phyloP scores from a whole-genome alignment of 1,140 invertebrate species.

The Ectropis grisescens region DNA sequence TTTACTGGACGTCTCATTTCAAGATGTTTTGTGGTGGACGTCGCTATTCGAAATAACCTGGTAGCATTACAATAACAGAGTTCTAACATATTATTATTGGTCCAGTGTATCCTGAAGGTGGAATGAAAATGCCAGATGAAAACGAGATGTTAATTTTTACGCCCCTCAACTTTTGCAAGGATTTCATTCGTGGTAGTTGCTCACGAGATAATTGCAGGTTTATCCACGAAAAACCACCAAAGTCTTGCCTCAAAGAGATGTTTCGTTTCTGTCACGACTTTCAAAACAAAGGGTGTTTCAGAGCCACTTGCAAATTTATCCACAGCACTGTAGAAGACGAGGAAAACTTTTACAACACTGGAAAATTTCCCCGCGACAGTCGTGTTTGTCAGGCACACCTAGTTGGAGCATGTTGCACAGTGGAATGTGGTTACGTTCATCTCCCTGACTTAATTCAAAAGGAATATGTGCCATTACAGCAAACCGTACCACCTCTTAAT shows the following conservation, averaged over 20 bases:
- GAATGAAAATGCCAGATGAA: constrained; percentile 31
- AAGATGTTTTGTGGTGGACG: too few species aligned
- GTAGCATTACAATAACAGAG: too few species aligned
- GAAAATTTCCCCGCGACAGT: constrained; percentile 35
- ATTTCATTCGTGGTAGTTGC: constrained; percentile 51
- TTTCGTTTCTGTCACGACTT: constrained; percentile 60
- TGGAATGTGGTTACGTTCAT: constrained; percentile 43
- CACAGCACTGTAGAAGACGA: constrained; percentile 46
- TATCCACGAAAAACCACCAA: constrained; percentile 49
- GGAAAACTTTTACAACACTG: constrained; percentile 45
- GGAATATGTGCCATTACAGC: too few species aligned
- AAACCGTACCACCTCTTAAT: too few species aligned
- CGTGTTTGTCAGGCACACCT: constrained; percentile 40
- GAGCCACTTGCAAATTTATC: constrained; percentile 52
- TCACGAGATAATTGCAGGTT: constrained; percentile 48
- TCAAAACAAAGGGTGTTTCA: constrained; percentile 60
- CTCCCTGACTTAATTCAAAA: constrained; percentile 27
- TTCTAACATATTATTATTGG: not conserved
- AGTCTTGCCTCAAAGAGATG: constrained; percentile 39
- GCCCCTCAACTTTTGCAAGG: constrained; percentile 40
- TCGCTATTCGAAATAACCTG: too few species aligned
- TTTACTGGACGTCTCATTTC: too few species aligned
- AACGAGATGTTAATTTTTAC: constrained; percentile 23
- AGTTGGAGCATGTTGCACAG: constrained; percentile 35
- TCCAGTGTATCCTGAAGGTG: constrained; percentile 7